Evolutionary conservation across 2,888 invertebrate species (phyloP).

Genomic region (Cacoxenus indagator): DNA sequence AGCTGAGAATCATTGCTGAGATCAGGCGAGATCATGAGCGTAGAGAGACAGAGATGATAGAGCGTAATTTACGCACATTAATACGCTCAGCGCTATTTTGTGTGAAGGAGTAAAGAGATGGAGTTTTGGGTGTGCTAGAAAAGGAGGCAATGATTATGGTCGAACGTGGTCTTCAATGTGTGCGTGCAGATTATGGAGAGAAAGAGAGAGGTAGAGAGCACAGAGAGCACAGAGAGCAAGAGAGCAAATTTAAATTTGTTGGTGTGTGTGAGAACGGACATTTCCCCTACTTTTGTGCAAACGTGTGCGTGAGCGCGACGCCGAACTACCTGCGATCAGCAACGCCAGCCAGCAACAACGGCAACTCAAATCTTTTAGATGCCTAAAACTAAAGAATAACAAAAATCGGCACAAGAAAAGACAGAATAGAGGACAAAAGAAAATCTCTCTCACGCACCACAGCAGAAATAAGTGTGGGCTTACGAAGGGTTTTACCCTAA

Average conservation of each 20-base stretch:
- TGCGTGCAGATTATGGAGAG: no score
- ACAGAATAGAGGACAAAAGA: neutral
- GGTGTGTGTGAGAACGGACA: neutral
- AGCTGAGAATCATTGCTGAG: neutral
- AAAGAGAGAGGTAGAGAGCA: neutral
- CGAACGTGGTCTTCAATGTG: neutral
- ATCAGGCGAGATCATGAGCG: conserved; percentile 9
- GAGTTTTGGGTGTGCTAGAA: neutral
- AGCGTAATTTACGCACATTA: conserved; percentile 15
- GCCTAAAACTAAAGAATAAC: neutral
- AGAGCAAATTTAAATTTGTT: neutral
- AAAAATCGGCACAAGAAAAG: neutral
- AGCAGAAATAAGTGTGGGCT: conserved; percentile 38
- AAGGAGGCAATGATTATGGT: neutral
- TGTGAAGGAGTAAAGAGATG: neutral
- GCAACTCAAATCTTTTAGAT: neutral
- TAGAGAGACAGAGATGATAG: conserved; percentile 25
- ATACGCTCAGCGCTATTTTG: neutral
- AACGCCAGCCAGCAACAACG: no score
- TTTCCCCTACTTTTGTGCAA: conserved; percentile 15
- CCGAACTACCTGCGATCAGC: neutral
- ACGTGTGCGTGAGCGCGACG: neutral
- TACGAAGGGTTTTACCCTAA: conserved; percentile 39
- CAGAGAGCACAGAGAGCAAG: neutral
- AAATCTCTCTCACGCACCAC: neutral